Percentiles rank a stretch among this genome's conserved stretches.
phyloP scores from a whole-genome alignment of 2,888 invertebrate species.

The Zeuzera pyrina region DNA sequence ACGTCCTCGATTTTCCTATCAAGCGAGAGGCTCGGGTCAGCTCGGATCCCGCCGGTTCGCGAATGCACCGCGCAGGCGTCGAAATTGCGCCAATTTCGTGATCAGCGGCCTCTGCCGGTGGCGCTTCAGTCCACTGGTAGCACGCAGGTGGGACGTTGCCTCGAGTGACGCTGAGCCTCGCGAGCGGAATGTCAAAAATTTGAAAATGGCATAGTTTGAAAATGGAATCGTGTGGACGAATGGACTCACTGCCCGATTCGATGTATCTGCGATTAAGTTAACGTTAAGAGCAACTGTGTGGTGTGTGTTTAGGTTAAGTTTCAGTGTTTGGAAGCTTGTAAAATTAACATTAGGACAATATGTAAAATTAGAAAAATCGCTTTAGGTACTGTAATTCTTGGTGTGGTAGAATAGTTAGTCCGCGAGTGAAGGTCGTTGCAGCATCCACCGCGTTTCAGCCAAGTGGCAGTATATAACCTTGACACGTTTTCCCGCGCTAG shows the following conservation, averaged over 20 bases:
- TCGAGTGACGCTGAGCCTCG: slow-evolving; percentile 36
- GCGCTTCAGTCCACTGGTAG: slow-evolving; percentile 45
- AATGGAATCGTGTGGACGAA: slow-evolving; percentile 35
- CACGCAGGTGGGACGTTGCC: slow-evolving; percentile 54
- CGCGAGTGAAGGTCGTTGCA: slow-evolving; percentile 35
- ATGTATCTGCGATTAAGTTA: slow-evolving; percentile 19
- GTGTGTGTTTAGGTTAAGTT: slow-evolving; percentile 12
- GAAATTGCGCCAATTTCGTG: slow-evolving; percentile 68
- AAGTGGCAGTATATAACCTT: slow-evolving; percentile 63
- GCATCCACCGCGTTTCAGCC: slow-evolving; percentile 45
- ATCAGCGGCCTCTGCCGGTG: slow-evolving; percentile 62
- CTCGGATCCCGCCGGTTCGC: slow-evolving; percentile 56
- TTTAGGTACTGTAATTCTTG: slow-evolving; percentile 11
- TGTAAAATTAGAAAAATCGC: slow-evolving; percentile 1
- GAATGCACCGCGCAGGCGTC: slow-evolving; percentile 58
- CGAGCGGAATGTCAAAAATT: slow-evolving; percentile 51
- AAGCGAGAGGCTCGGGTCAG: slow-evolving; percentile 59
- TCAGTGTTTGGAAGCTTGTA: slow-evolving; percentile 13
- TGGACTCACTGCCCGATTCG: slow-evolving; percentile 21
- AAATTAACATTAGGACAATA: neutral
- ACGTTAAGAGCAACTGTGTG: slow-evolving; percentile 7
- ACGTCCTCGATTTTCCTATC: slow-evolving; percentile 70
- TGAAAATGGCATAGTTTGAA: slow-evolving; percentile 56
- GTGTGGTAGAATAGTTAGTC: slow-evolving; percentile 22
- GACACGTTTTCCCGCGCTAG: slow-evolving; percentile 67